Evolutionary conservation across 2,797 vertebrate species (phyloP), one percentile per base, ranked within the genome.

Genomic region (Yasuhikotakia modesta): DNA sequence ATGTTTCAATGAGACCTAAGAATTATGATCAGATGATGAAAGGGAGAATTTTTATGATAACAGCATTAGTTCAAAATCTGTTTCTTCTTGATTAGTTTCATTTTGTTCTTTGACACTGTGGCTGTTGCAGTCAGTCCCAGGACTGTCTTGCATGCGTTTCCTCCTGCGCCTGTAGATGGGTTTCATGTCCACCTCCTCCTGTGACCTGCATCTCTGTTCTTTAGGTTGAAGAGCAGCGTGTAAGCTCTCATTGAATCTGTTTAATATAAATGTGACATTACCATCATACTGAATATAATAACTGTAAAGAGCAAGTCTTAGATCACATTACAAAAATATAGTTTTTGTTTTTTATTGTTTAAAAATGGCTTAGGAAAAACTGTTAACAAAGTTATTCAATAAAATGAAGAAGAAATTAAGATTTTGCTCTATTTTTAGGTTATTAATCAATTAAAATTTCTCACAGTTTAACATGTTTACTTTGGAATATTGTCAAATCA

Each of bases 171-270:
- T 3, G 32, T 91, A 90, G 21, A 82, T 39, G 0, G 79, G 0
- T 17, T 4, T 80, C 8, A n/a, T 8, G 55, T 78, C 70, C 17
- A 27, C 45, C 66, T 63, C 30, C 30, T 82, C 74, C 80, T 82
- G 0, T 74, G 32, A 0, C 22, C 1, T 50, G 5, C 27, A 68
- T 43, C 70, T 68, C 2, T 63, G 8, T 10, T 70, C n/a, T 1
- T 78, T 75, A 32, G 80, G 78, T 65, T 87, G 78, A 83, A 95
- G 68, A 61, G 91, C 91, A 61, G 73, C 48, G 21, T 88, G 90
- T 21, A 95, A 84, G 73, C 85, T 76, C 17, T 43, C 83, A 17
- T 89, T 91, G 86, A 95, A 94, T 57, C 94, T 96, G 67, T 43
- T 63, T 82, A 83, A 21, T 85, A 83, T 81, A 73, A n/a, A 45